Evolutionary conservation across 2,888 invertebrate species (phyloP), one percentile per base, ranked within the genome.

Genomic region (Petrophora chlorosata): DNA sequence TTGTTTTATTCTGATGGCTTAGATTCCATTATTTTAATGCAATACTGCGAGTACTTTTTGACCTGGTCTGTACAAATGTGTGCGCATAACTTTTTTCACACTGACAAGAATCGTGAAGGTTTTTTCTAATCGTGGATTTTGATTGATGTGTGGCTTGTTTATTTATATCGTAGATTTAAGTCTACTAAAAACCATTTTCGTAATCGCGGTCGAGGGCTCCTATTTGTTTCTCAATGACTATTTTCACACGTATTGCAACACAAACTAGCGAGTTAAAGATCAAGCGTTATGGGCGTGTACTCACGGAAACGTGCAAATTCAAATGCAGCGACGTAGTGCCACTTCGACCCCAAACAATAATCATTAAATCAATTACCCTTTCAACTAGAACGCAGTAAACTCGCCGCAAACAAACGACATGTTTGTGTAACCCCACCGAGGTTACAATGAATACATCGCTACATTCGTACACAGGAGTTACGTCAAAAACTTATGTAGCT

Each of bases 371-470:
- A 77, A 79, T 74, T 74, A 72, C 56, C 66, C 56, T 39, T 51
- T 62, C 61, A 61, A 64, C 65, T 65, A 67, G 69, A 67, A 68
- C 68, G 65, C 66, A 65, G 63, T 66, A 65, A 60, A 53, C 39
- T 56, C 30, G 46, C 43, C 19, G 50, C 67, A 65, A 64, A 70
- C 59, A 69, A 63, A 64, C 52, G 56, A 56, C 56, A 35, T 66
- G 65, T 66, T 67, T 63, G 61, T 65, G 57, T 70, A 70, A 72
- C 70, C 65, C 61, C 63, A 44, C 50, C 60, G 62, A 66, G 73
- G 73, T 73, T 74, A 72, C 65, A 59, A 61, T 66, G 67, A 73
- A 74, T 72, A 71, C 72, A 70, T 67, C 60, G 71, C 59, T 49
- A 54, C 59, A 61, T 68, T 60, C 55, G 62, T 61, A 53, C 55